Conservation (phyloP, 2,888 invertebrate species). For the Andrena flavipes region DNA sequence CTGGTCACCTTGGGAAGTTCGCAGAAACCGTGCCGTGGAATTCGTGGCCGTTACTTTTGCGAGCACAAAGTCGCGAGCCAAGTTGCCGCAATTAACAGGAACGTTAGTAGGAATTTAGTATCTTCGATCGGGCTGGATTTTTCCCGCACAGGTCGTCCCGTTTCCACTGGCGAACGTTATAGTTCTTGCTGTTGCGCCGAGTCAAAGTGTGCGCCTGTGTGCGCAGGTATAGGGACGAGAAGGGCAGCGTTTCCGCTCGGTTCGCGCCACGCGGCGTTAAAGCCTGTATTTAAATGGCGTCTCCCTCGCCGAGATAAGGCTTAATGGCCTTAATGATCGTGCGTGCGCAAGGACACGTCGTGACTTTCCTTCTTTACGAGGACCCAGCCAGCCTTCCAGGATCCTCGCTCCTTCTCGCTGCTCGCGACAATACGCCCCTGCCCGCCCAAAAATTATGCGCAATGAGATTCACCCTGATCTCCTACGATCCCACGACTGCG, state of each 20-base stretch:
- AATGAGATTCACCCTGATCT: too few species aligned
- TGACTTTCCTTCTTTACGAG: constrained; percentile 68
- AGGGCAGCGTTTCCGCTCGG: constrained; percentile 40
- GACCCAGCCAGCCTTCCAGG: constrained; percentile 32
- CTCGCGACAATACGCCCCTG: neutral
- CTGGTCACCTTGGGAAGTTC: neutral
- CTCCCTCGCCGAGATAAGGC: constrained; percentile 66
- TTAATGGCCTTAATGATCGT: constrained; percentile 68
- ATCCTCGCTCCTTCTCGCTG: constrained; percentile 37
- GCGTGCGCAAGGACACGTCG: constrained; percentile 63
- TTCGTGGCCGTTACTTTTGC: neutral
- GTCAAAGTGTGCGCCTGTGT: constrained; percentile 21
- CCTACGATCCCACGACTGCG: too few species aligned
- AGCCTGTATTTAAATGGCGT: constrained; percentile 67
- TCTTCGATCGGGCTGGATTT: constrained; percentile 9
- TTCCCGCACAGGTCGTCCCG: neutral
- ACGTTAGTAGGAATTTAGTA: constrained; percentile 47
- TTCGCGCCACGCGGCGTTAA: constrained; percentile 65
- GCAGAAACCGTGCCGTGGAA: neutral
- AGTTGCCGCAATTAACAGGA: constrained; percentile 29
- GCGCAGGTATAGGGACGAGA: neutral
- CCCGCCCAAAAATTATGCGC: constrained; percentile 11
- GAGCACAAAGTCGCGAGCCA: neutral
- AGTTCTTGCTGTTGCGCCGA: neutral
- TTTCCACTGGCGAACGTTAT: constrained; percentile 23